phyloP scores from a whole-genome alignment of 2,797 vertebrate species.

The Sebastolobus alascanus region DNA sequence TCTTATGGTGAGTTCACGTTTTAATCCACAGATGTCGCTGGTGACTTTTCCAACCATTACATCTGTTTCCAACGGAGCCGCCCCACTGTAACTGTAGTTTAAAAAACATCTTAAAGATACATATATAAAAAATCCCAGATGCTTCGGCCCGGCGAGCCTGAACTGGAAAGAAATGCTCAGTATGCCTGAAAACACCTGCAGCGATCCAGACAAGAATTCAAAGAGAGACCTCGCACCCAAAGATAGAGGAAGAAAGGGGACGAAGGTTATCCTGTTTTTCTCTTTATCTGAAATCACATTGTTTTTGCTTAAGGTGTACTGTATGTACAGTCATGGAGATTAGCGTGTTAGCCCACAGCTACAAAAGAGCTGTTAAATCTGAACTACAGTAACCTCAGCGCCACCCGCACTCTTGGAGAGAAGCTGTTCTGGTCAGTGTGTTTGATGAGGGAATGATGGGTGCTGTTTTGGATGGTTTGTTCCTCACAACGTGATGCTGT shows the following conservation, averaged over 20 bases:
- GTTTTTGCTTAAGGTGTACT: background rate
- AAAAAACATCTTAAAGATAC: background rate
- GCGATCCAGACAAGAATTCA: background rate
- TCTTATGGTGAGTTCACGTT: background rate
- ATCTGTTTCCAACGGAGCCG: background rate
- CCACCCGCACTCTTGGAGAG: background rate
- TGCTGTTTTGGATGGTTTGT: background rate
- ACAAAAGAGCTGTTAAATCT: background rate
- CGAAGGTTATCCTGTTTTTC: background rate
- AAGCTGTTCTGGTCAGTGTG: constrained; percentile 24
- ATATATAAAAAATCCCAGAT: too few relatives aligned
- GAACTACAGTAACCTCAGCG: background rate
- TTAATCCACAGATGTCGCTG: background rate
- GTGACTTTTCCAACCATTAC: background rate
- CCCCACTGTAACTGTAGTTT: background rate
- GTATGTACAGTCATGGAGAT: background rate
- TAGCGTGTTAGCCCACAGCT: background rate
- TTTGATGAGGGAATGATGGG: constrained; percentile 18
- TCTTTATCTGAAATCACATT: background rate
- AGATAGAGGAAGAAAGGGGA: background rate
- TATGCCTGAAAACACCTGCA: background rate
- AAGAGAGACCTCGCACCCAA: background rate
- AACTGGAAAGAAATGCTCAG: background rate
- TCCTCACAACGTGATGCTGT: background rate
- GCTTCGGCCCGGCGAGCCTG: background rate